Evolutionary conservation across 2,888 invertebrate genomes (phyloP).

Genomic region (Eulithis testata): DNA sequence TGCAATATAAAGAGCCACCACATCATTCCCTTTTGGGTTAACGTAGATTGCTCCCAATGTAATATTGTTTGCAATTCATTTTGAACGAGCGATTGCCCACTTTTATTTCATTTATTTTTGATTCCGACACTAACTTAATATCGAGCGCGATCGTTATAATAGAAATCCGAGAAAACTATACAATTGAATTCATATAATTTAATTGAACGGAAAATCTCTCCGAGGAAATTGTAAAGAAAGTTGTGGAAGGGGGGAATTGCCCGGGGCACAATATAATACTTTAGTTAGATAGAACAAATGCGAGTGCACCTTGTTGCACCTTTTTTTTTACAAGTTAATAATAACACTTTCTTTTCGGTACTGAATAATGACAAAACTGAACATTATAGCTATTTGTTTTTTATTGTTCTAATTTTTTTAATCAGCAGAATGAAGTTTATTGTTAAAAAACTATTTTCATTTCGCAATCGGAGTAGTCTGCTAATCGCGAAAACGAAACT

Average conservation of each 20-base stretch:
- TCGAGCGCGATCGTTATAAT: slow-evolving; percentile 59
- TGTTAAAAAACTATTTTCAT: slow-evolving; percentile 4
- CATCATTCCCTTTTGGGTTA: slow-evolving; percentile 84
- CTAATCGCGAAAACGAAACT: slow-evolving; percentile 49
- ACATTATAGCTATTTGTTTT: no score
- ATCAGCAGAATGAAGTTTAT: neutral
- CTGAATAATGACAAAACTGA: neutral
- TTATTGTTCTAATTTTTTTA: no score
- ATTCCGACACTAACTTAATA: slow-evolving; percentile 72
- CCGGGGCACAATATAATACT: slow-evolving; percentile 71
- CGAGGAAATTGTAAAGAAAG: slow-evolving; percentile 71
- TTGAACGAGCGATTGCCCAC: slow-evolving; percentile 78
- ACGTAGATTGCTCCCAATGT: slow-evolving; percentile 83
- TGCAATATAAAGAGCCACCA: slow-evolving; percentile 85
- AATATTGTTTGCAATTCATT: slow-evolving; percentile 84
- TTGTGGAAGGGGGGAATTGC: slow-evolving; percentile 66
- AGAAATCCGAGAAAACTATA: slow-evolving; percentile 62
- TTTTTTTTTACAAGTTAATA: slow-evolving; percentile 66
- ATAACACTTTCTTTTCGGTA: slow-evolving; percentile 55
- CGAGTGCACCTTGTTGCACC: slow-evolving; percentile 65
- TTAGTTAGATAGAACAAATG: slow-evolving; percentile 64
- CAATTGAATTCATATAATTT: slow-evolving; percentile 72
- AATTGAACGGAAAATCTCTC: slow-evolving; percentile 72
- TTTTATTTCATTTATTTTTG: slow-evolving; percentile 74
- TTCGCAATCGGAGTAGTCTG: slow-evolving; percentile 63